These are phyloP conservation scores for Lomographa bimaculata DNA, from an alignment of 2,888 invertebrate species.

Conservation along the genomic window DNA sequence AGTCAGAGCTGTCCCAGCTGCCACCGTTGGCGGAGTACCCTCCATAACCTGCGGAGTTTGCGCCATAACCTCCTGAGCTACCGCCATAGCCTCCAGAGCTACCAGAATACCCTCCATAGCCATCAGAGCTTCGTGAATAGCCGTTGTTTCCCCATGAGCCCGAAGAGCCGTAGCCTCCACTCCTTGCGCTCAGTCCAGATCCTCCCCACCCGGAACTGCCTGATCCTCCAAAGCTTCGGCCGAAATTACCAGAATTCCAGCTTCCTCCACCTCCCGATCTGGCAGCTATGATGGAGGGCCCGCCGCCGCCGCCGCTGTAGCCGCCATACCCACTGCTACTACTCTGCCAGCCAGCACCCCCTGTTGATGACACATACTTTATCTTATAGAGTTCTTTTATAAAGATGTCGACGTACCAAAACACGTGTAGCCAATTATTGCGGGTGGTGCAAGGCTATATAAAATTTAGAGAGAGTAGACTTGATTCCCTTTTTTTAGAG, in stretches of 20 bases:
- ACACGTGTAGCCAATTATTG: no score
- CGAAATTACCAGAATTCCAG: constrained; percentile 21
- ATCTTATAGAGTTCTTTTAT: no score
- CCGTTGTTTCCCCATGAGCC: constrained; percentile 15
- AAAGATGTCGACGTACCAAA: no score
- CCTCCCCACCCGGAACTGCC: constrained; percentile 22
- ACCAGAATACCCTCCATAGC: constrained; percentile 6
- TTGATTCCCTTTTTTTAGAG: no score
- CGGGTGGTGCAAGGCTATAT: no score
- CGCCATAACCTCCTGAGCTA: constrained; percentile 3
- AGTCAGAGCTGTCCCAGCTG: constrained; percentile 16
- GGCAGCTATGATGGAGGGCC: constrained; percentile 19
- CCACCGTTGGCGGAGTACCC: constrained; percentile 15
- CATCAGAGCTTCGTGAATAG: not conserved
- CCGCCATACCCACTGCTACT: constrained; percentile 12
- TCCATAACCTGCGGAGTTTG: constrained; percentile 1
- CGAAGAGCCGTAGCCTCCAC: constrained; percentile 10
- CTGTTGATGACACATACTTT: constrained; percentile 15
- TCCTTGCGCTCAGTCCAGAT: constrained; percentile 17
- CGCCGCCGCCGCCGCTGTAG: constrained; percentile 10
- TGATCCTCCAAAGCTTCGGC: constrained; percentile 20
- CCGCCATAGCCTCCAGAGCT: constrained; percentile 2
- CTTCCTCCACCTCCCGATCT: constrained; percentile 21
- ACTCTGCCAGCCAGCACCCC: constrained; percentile 31
- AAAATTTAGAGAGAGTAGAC: no score